Evolutionary conservation across 2,113 vertebrate species (phyloP), one percentile per base, ranked within the genome.

Genomic region (Hippocampus guttulatus): DNA sequence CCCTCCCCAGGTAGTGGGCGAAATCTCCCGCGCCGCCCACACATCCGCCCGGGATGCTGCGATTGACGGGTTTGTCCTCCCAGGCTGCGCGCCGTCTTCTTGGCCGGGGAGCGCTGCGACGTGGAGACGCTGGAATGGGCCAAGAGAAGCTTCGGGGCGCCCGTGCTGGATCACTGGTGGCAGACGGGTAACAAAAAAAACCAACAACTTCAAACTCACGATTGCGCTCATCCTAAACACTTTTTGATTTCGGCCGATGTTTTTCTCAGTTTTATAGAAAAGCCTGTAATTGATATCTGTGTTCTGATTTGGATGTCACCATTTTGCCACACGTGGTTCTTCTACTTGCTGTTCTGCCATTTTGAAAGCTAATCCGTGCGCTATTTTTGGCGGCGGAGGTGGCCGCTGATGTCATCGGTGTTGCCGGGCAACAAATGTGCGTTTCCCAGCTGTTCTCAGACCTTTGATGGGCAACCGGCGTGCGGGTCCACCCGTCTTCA

Each of bases 81-180:
- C 88, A 95, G 97, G 82, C 90, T 98, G 76, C 94, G 91, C 77
- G 92, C 79, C 0, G 75, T 99, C 25, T 99, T 98, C 88, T 65
- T 99, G 80, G 97, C 97, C 57, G 97, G 97, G 30, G 96, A 98
- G 73, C 94, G 90, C 64, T 99, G 97, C 85, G 97, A 99, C 67
- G 89, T 95, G 70, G 95, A 96, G 71, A 99, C 96, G 0, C 85
- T 98, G 49, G 89, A 96, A 58, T 99, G 97, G 97, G 93, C 96
- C 58, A 97, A 95, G 89, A 91, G 68, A 70, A 88, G 87, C 78
- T 99, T 99, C 81, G 92, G 91, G n/a, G 96, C 96, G 30, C 96
- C 97, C 16, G 94, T 99, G 54, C 88, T 99, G 84, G 97, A 99
- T 87, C 97, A 99, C 73, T 99, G 97, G 97, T 99, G 97, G 97